Evolutionary conservation across 1,140 invertebrate genomes (phyloP), one percentile per base, ranked within the genome.

Genomic region (Acromyrmex heyeri): DNA sequence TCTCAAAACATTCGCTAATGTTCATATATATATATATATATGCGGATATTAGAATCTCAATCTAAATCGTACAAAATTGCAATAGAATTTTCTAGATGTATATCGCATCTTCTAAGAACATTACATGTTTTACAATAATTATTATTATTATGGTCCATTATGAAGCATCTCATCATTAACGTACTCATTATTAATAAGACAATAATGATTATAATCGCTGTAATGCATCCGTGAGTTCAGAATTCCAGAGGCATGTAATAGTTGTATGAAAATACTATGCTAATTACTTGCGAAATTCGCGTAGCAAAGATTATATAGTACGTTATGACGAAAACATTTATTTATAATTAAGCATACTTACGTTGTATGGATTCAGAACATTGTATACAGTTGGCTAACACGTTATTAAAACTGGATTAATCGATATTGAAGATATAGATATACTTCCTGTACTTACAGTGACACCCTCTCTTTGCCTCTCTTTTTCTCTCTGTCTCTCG

Each of bases 391-490:
- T 7, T 3, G 7, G 18, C 21, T 1, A 7, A 16, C 14, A 12
- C n/a, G 27, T 44, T 21, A 55, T 38, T 53, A 67, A 38, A 79
- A 81, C 16, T 18, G 38, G 83, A 79, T 70, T 61, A 59, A 86
- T 86, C 77, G 75, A 86, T 69, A 75, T 69, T 18, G 5, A n/a
- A 79, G 7, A 50, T 59, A 88, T 64, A 77, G 50, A 85, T 72
- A 59, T 59, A 48, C n/a, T 59, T 75, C 38, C 64, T 73, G 16
- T 21, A 73, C 53, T 76, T 73, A 34, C 76, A 86, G 64, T 67
- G 88, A 90, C 81, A 88, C 21, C 24, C 38, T 69, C 65, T 24
- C 65, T 61, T 27, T 27, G 48, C 12, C 48, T 50, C 48, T 16
- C 48, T 50, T 50, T 62, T 21, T 50, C 12, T 50, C 21, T 69